Conservation (phyloP, 2,888 invertebrate genomes). For the Hydriomena furcata region DNA sequence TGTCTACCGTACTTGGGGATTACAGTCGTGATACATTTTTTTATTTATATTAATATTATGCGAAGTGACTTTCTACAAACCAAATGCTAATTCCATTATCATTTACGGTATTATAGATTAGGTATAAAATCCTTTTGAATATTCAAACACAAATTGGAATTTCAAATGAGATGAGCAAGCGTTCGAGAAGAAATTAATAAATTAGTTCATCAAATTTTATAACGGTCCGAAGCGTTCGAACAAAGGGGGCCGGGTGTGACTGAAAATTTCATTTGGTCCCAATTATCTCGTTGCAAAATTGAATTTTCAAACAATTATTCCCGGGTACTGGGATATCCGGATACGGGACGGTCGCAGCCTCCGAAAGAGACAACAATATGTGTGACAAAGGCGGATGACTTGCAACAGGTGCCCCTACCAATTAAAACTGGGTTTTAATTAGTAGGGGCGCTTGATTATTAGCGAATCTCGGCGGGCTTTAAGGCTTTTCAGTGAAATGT, state of each 20-base stretch:
- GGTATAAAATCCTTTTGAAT: conserved; percentile 30
- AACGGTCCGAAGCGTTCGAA: conserved; percentile 62
- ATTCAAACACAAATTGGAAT: conserved; percentile 32
- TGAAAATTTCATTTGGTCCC: conserved; percentile 77
- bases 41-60: too few relatives aligned
- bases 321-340: conserved; percentile 63
- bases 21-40: too few relatives aligned
- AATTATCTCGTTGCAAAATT: conserved; percentile 76
- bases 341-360: conserved; percentile 76
- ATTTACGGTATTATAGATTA: conserved; percentile 23
- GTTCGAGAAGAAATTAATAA: conserved; percentile 59
- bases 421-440: conserved; percentile 82
- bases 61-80: conserved; percentile 32
- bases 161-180: conserved; percentile 27
- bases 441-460: conserved; percentile 80
- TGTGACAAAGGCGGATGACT: conserved; percentile 45
- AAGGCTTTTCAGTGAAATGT: conserved; percentile 70
- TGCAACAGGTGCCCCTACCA: conserved; percentile 80
- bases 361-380: conserved; percentile 50
- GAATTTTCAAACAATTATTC: conserved; percentile 77
- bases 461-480: conserved; percentile 71
- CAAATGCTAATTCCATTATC: conserved; percentile 31
- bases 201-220: conserved; percentile 66
- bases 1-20: too few relatives aligned
- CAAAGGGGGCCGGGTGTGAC: conserved; percentile 63